Evolutionary conservation across 1,140 invertebrate species (phyloP).

Genomic region (Magallana angulata): DNA sequence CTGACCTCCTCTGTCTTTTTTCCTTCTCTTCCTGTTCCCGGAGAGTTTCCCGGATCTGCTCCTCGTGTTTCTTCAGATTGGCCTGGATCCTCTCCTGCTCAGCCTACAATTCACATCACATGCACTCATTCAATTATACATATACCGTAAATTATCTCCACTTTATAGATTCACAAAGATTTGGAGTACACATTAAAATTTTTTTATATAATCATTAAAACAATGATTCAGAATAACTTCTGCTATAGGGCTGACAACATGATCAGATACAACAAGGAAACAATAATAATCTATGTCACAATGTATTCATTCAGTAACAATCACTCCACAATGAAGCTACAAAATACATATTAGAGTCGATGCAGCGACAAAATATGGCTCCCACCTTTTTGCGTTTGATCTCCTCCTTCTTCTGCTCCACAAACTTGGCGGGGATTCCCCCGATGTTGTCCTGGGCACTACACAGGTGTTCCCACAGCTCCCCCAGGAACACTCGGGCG

Average conservation of each 20-base stretch:
- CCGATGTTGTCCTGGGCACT: conserved; percentile 96
- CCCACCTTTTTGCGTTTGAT: conserved; percentile 84
- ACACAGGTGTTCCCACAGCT: conserved; percentile 96
- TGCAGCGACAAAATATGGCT: too few relatives aligned
- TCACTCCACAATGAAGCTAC: too few relatives aligned
- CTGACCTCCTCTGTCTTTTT: conserved; percentile 27
- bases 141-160: too few relatives aligned
- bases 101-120: conserved; percentile 80
- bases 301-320: too few relatives aligned
- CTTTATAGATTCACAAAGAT: too few relatives aligned
- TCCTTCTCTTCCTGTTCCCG: conserved; percentile 67
- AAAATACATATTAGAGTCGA: too few relatives aligned
- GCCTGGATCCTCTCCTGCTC: conserved; percentile 87
- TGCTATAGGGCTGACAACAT: too few relatives aligned
- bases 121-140: not conserved
- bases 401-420: conserved; percentile 98
- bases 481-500: conserved; percentile 97
- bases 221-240: too few relatives aligned
- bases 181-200: too few relatives aligned
- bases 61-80: conserved; percentile 79
- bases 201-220: too few relatives aligned
- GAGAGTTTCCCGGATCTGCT: conserved; percentile 72
- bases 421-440: conserved; percentile 94
- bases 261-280: too few relatives aligned
- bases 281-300: too few relatives aligned